Conservation (phyloP, 2,888 invertebrate species). For the Eupithecia tripunctaria region DNA sequence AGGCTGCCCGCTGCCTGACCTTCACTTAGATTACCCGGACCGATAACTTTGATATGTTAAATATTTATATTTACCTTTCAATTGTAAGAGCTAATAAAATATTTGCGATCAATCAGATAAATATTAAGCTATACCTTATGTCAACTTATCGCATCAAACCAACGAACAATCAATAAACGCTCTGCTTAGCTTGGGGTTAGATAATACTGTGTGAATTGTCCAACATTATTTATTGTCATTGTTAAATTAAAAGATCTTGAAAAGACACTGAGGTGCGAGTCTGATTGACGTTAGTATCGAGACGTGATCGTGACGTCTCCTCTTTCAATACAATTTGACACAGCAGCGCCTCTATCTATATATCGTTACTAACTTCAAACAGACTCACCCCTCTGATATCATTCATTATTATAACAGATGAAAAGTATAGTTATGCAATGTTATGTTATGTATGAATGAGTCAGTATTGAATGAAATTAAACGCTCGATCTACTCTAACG, state of each 20-base stretch:
- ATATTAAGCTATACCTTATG: not conserved
- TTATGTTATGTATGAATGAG: not conserved
- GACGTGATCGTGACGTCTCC: too few relatives aligned
- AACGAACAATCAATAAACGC: too few relatives aligned
- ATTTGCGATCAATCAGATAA: constrained; percentile 6
- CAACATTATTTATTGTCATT: too few relatives aligned
- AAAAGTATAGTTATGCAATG: not conserved
- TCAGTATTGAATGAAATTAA: not conserved
- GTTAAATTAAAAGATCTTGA: not conserved
- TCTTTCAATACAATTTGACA: too few relatives aligned
- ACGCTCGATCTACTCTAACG: not conserved
- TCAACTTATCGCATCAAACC: not conserved
- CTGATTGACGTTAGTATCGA: too few relatives aligned
- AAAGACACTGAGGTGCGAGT: too few relatives aligned
- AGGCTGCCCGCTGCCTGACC: constrained; percentile 17
- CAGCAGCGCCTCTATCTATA: too few relatives aligned
- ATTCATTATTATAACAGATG: too few relatives aligned
- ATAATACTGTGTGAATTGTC: too few relatives aligned
- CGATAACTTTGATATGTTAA: constrained; percentile 26
- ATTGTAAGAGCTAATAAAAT: constrained; percentile 10
- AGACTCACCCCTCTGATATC: not conserved
- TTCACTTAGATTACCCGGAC: constrained; percentile 22
- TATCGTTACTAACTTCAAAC: too few relatives aligned
- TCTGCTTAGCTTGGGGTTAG: too few relatives aligned
- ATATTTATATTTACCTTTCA: constrained; percentile 13